Evolutionary conservation across 2,113 vertebrate species (phyloP), one percentile per base, ranked within the genome.

Genomic region (Pterophyllum scalare): DNA sequence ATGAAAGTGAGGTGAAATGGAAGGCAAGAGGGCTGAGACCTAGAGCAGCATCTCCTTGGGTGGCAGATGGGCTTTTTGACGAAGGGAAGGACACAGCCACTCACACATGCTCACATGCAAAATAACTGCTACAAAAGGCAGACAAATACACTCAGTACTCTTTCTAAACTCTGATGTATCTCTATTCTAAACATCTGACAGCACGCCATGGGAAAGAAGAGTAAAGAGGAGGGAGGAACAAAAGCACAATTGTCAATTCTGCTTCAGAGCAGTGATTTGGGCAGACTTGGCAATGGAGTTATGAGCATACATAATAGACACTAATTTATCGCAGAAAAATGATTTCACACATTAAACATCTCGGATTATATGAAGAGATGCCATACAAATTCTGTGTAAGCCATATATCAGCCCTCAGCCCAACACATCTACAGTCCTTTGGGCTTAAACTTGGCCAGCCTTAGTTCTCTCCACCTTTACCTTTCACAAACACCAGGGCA

Each of bases 381-480:
- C n/a, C 9, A 33, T 20, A 35, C 2, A 5, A 64, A 40, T 64
- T 59, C 43, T 7, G 12, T 56, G 60, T 22, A 38, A 77, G 75
- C 43, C 75, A 81, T 59, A 33, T 20, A 15, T 80, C 77, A 84
- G 82, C 65, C 52, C 22, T 84, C 49, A 43, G 49, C 76, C 74
- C 72, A 84, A 89, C 85, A 91, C 81, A 58, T 82, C 57, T 7
- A 46, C 81, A 75, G 60, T 83, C 82, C 75, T 80, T 7, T 4
- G 77, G 78, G 72, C 72, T 72, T 13, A 59, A 64, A 80, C 67
- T 74, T 57, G 22, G 35, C 79, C 72, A 4, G 60, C 49, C 65
- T 76, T 58, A 31, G 72, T 46, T 87, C 81, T 84, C 84, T 87
- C 33, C 85, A 83, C 84, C 65, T 85, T 86, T 82, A 83, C 59